Evolutionary conservation across 2,797 vertebrate species (phyloP), one percentile per base, ranked within the genome.

Genomic region (Hafferia zeledoni): DNA sequence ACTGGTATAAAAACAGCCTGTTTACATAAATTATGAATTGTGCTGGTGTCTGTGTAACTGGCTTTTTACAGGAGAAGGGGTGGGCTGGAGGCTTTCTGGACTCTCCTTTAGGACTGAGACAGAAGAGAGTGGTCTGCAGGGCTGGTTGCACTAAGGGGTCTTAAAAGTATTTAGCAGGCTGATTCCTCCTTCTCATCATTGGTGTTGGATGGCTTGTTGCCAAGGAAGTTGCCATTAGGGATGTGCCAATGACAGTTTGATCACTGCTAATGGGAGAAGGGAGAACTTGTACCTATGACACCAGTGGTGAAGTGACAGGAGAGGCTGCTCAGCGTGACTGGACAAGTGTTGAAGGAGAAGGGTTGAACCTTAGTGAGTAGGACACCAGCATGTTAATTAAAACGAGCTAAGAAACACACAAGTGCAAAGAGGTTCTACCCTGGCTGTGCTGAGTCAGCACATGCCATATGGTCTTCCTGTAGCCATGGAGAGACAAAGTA

Each of bases 381-480:
- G 55, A 80, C 61, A 60, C 31, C 61, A 70, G 22, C 78, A 39
- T 1, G 0, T 60, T 89, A 71, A 93, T 95, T 93, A 83, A 93
- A 67, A 53, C 4, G 16, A 65, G 19, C 61, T 77, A 78, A 83
- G 78, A 83, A 84, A 74, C 72, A 39, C 74, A 50, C 11, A 41
- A 71, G 23, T 3, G 3, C 23, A 49, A 77, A 91, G 56, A 68
- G 67, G 52, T 57, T 70, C 37, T 93, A 5, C 0, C 72, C 41
- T 77, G 5, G 0, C 57, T 71, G 24, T 90, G 76, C 76, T 95
- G 93, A 94, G 50, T 94, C 85, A 95, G 84, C 87, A 81, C 19
- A 25, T 1, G 5, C 72, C 65, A 30, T 86, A 53, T 91, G 60
- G 83, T 87, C 63, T 84, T 90, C 37, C 25, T 12, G 64, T 94